phyloP scores from a whole-genome alignment of 2,113 vertebrate genomes.

The Passerina amoena region DNA sequence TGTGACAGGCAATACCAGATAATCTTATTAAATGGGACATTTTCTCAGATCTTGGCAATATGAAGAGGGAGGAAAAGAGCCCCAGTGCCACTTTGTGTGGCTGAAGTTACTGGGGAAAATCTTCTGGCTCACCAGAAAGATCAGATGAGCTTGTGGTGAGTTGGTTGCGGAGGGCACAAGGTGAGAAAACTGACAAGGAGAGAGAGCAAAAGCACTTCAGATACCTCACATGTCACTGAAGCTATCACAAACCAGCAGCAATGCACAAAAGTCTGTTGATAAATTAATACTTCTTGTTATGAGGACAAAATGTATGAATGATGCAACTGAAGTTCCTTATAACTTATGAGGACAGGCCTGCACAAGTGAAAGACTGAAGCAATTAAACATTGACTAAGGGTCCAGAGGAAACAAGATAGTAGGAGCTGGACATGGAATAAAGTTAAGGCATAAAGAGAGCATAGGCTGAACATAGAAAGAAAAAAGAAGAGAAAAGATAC shows the following conservation, averaged over 20 bases:
- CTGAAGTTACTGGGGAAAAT: background rate
- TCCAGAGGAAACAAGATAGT: background rate
- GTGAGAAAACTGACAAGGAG: background rate
- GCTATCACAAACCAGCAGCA: background rate
- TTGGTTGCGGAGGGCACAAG: accelerated
- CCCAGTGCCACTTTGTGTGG: background rate
- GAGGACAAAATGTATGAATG: background rate
- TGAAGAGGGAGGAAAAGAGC: background rate
- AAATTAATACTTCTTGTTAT: background rate
- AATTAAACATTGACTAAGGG: background rate
- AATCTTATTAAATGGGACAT: background rate
- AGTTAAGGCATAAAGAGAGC: background rate
- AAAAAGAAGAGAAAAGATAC: background rate
- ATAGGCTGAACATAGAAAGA: background rate
- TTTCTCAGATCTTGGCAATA: background rate
- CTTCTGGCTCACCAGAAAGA: background rate
- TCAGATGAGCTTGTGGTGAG: background rate
- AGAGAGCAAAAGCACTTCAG: background rate
- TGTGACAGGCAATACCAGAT: background rate
- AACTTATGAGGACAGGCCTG: background rate
- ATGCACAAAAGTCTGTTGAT: background rate
- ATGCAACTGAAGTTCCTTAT: background rate
- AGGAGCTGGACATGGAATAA: background rate
- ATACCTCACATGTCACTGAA: background rate
- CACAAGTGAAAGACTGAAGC: background rate